Evolutionary conservation across 2,113 vertebrate species (phyloP), one percentile per base, ranked within the genome.

Genomic region (Scolopax mira): DNA sequence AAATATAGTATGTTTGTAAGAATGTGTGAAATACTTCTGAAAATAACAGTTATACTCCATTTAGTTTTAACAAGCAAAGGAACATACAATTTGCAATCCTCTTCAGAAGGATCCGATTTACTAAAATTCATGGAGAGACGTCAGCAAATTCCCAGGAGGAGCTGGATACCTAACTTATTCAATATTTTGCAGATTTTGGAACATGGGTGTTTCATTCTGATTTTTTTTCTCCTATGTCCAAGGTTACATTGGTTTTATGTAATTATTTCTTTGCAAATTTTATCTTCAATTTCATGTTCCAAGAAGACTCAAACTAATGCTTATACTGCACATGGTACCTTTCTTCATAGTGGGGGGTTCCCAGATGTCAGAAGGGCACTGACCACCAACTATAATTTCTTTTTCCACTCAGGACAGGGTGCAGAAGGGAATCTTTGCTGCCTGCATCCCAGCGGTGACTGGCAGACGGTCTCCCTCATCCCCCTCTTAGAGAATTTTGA

Each of bases 1-100:
- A 97, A 90, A 97, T 94, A 93, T 96, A 96, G 90, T 94, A 94
- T 95, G 90, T 96, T 95, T 94, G 85, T 95, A 94, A 95, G 67
- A 95, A 95, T 25, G 95, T 96, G 94, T 93, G 94, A 96, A 96
- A 91, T 80, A 90, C 69, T 96, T 94, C 93, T 95, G 88, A 95
- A 88, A 96, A 95, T 96, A 97, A 95, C 89, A 85, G 87, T 88
- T 94, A 93, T 80, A 85, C 55, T 90, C 44, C 3, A 55, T 87
- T 92, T 92, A 84, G 83, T 90, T 93, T 89, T 82, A 93, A 91
- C 70, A 89, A 89, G 86, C 65, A 92, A 72, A 96, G 91, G 70
- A 88, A 96, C 67, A 86, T 10, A 78, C 11, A 84, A 84, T 54
- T 92, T 91, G 74, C 73, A 87, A 7, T 41, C 30, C 49, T 84